Evolutionary conservation across 2,888 invertebrate genomes (phyloP).

Genomic region (Lepidochrysops patricia): DNA sequence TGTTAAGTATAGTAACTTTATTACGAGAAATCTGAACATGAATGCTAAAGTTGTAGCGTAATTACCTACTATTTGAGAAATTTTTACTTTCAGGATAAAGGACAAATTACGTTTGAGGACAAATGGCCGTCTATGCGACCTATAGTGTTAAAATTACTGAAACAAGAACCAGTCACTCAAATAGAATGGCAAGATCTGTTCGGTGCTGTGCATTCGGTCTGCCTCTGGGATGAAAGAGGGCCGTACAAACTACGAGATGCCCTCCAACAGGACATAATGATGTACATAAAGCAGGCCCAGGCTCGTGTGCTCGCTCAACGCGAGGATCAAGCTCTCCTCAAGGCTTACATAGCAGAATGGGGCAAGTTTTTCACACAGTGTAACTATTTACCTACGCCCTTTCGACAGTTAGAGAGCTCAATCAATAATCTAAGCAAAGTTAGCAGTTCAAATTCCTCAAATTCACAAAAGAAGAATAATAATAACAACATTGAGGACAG

Average conservation of each 20-base stretch:
- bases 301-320: slow-evolving; percentile 90
- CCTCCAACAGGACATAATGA: slow-evolving; percentile 92
- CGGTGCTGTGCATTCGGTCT: slow-evolving; percentile 95
- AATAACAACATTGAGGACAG: slow-evolving; percentile 86
- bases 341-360: slow-evolving; percentile 98
- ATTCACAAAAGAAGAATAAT: slow-evolving; percentile 65
- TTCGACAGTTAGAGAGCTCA: slow-evolving; percentile 91
- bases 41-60: neutral
- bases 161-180: slow-evolving; percentile 94
- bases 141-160: slow-evolving; percentile 92
- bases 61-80: slow-evolving; percentile 4
- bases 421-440: slow-evolving; percentile 76
- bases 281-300: slow-evolving; percentile 95
- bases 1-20: too few relatives aligned
- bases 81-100: slow-evolving; percentile 77
- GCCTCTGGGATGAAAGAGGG: slow-evolving; percentile 97
- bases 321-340: slow-evolving; percentile 95
- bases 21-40: neutral
- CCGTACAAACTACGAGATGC: slow-evolving; percentile 90
- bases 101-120: slow-evolving; percentile 91
- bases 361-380: slow-evolving; percentile 98
- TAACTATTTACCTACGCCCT: slow-evolving; percentile 96
- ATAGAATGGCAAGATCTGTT: slow-evolving; percentile 98
- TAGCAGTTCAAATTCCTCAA: slow-evolving; percentile 50
- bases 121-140: slow-evolving; percentile 98